phyloP scores from a whole-genome alignment of 1,140 invertebrate species.

The Drosophila leontia region DNA sequence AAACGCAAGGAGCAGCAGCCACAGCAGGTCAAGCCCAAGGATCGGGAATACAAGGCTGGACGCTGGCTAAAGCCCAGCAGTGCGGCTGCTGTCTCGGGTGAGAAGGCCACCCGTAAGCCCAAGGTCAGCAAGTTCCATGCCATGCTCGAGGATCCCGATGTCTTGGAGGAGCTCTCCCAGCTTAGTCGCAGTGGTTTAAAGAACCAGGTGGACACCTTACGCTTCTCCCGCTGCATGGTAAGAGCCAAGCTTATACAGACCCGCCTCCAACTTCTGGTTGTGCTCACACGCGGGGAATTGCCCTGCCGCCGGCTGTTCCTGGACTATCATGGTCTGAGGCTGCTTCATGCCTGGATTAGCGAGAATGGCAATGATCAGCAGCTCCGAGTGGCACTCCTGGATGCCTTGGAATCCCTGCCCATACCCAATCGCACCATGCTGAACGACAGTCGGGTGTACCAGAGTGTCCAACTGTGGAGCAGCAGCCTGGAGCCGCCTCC shows the following conservation, averaged over 20 bases:
- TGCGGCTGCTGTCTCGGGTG: background rate
- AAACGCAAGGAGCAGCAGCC: conserved; percentile 51
- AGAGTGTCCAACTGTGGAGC: conserved; percentile 93
- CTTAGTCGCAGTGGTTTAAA: conserved; percentile 91
- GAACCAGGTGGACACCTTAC: conserved; percentile 94
- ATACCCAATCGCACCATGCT: conserved; percentile 97
- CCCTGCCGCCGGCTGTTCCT: conserved; percentile 95
- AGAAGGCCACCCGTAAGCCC: conserved; percentile 38
- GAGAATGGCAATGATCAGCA: conserved; percentile 86
- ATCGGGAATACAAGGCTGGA: conserved; percentile 68
- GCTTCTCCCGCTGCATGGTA: conserved; percentile 95
- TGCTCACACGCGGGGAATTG: conserved; percentile 90
- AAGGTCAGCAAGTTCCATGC: conserved; percentile 50
- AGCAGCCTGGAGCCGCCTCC: conserved; percentile 77
- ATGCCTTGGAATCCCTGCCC: conserved; percentile 92
- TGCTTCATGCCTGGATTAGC: conserved; percentile 96
- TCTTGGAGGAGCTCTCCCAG: conserved; percentile 92
- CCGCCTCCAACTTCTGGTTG: conserved; percentile 89
- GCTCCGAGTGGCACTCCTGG: conserved; percentile 91
- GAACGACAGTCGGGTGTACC: conserved; percentile 95
- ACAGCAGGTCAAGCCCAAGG: conserved; percentile 56
- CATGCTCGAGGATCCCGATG: conserved; percentile 86
- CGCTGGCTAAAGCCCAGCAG: conserved; percentile 59
- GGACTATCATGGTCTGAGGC: conserved; percentile 96
- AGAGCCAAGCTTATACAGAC: conserved; percentile 92